Percentiles rank a stretch among this genome's conserved stretches.
Evolutionary conservation across 2,113 vertebrate species (phyloP).

Genomic region (Cynocephalus volans): DNA sequence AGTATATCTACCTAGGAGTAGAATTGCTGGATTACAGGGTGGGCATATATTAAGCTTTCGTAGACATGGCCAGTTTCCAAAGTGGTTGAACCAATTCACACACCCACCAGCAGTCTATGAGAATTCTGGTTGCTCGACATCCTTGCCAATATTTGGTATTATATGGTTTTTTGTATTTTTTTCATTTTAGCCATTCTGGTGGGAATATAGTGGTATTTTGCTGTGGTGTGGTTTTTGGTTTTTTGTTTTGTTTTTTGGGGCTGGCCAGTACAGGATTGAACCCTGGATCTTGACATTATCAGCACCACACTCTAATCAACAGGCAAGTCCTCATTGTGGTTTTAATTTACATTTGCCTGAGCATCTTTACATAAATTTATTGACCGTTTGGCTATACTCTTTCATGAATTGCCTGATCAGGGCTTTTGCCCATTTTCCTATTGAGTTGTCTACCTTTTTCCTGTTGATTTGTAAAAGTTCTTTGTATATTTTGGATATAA

Average conservation of each 20-base stretch:
- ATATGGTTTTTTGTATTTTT: neutral
- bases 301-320: too few relatives aligned
- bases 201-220: too few relatives aligned
- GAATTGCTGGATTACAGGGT: neutral
- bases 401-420: neutral
- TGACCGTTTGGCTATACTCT: neutral
- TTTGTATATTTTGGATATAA: neutral
- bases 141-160: neutral
- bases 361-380: neutral
- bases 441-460: neutral
- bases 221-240: too few relatives aligned
- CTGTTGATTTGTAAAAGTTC: neutral
- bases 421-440: neutral
- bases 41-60: neutral
- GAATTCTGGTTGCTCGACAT: neutral
- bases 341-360: neutral
- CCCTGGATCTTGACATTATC: too few relatives aligned
- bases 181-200: neutral
- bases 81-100: neutral
- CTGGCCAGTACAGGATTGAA: too few relatives aligned
- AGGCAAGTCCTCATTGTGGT: neutral
- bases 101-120: neutral
- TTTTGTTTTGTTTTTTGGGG: too few relatives aligned
- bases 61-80: neutral
- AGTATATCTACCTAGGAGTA: neutral